Conservation (phyloP, 2,113 vertebrate genomes). For the Pelodiscus sinensis region DNA sequence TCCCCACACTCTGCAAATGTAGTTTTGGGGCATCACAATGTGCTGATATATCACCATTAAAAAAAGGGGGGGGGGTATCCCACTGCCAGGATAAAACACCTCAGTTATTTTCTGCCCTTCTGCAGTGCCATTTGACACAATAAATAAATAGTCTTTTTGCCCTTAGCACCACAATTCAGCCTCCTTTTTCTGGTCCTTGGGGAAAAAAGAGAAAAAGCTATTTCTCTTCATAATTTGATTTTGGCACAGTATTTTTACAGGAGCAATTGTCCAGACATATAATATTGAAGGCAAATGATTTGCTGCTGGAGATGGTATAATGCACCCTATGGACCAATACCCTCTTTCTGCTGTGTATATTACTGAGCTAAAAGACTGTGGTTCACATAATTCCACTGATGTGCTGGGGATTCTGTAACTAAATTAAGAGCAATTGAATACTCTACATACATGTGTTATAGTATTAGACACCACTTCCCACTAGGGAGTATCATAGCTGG, state of each 20-base stretch:
- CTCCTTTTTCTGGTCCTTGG: not conserved
- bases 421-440: not conserved
- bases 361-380: not conserved
- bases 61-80: not conserved
- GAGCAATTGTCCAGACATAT: not conserved
- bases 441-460: constrained; percentile 33
- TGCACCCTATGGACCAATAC: not conserved
- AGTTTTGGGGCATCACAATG: not conserved
- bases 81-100: not conserved
- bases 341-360: not conserved
- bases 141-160: not conserved
- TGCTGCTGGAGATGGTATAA: not conserved
- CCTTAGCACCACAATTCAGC: not conserved
- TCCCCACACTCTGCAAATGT: not conserved
- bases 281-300: not conserved
- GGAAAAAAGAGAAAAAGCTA: not conserved
- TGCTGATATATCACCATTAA: not conserved
- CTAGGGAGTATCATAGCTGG: constrained; percentile 27
- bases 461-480: not conserved
- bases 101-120: not conserved
- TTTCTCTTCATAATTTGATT: not conserved
- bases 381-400: not conserved
- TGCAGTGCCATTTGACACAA: not conserved
- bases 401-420: not conserved
- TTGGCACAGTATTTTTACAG: not conserved